Conservation (phyloP, 37 sponge, comb jelly and placozoan genomes). For the Chondrosia reniformis region DNA sequence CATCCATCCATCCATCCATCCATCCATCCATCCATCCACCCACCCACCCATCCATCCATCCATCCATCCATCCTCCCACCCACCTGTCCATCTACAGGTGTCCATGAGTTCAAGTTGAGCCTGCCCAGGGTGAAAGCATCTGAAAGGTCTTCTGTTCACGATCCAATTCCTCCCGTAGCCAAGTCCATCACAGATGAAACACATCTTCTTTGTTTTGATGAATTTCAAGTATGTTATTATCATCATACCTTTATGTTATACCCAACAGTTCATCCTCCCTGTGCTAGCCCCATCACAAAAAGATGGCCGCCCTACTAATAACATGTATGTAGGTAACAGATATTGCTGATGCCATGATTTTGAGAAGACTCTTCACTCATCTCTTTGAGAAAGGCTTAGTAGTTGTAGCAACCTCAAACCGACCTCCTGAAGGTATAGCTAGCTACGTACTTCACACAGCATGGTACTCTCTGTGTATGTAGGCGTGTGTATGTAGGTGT, state of each 20-base stretch:
- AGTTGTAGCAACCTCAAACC: conserved; percentile 92
- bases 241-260: too few relatives aligned
- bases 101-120: conserved; percentile 69
- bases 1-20: too few relatives aligned
- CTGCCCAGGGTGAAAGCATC: conserved; percentile 15
- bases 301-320: too few relatives aligned
- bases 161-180: conserved; percentile 92
- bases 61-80: too few relatives aligned
- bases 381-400: conserved; percentile 90
- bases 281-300: too few relatives aligned
- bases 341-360: conserved; percentile 97
- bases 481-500: too few relatives aligned
- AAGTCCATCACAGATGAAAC: conserved; percentile 53
- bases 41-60: too few relatives aligned
- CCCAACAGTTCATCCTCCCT: too few relatives aligned
- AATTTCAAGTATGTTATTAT: conserved; percentile 78
- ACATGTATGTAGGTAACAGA: conserved; percentile 76
- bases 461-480: too few relatives aligned
- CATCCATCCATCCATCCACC: too few relatives aligned
- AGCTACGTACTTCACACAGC: too few relatives aligned
- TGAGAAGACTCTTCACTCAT: conserved; percentile 81
- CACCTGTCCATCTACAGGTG: conserved; percentile 43
- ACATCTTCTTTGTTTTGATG: conserved; percentile 94
- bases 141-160: conserved; percentile 39
- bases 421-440: conserved; percentile 85